Conservation (phyloP, 1,140 invertebrate genomes). For the Pseudomyrmex gracilis region DNA sequence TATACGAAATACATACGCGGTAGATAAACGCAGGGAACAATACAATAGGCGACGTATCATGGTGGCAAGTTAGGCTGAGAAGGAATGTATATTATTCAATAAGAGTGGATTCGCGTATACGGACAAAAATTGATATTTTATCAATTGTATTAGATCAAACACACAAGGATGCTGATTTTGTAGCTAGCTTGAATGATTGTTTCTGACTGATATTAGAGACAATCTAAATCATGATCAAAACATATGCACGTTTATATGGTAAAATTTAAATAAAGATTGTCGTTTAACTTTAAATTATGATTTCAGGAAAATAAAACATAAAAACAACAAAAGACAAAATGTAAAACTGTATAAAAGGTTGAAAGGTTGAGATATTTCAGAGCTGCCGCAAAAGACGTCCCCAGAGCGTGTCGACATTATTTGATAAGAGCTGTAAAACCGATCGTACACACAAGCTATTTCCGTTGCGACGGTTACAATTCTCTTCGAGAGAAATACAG, state of each 20-base stretch:
- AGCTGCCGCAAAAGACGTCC: background rate
- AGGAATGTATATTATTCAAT: conserved; percentile 10
- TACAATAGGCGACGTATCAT: background rate
- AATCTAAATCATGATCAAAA: too few relatives aligned
- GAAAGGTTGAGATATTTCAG: background rate
- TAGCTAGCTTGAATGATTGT: too few relatives aligned
- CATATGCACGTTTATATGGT: too few relatives aligned
- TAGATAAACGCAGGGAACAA: background rate
- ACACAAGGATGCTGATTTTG: too few relatives aligned
- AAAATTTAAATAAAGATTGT: too few relatives aligned
- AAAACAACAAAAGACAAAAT: too few relatives aligned
- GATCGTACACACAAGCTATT: background rate
- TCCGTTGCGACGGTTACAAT: background rate
- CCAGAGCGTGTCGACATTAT: too few relatives aligned
- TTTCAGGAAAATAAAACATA: too few relatives aligned
- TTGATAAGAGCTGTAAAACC: background rate
- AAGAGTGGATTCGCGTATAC: background rate
- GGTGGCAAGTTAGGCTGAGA: background rate
- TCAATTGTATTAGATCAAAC: too few relatives aligned
- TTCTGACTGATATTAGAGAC: too few relatives aligned
- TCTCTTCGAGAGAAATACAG: background rate
- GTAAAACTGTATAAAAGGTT: too few relatives aligned
- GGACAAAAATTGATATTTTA: background rate
- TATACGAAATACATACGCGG: conserved; percentile 32
- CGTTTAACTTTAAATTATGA: too few relatives aligned